phyloP scores from a whole-genome alignment of 2,113 vertebrate genomes.

The Bubo scandiacus region DNA sequence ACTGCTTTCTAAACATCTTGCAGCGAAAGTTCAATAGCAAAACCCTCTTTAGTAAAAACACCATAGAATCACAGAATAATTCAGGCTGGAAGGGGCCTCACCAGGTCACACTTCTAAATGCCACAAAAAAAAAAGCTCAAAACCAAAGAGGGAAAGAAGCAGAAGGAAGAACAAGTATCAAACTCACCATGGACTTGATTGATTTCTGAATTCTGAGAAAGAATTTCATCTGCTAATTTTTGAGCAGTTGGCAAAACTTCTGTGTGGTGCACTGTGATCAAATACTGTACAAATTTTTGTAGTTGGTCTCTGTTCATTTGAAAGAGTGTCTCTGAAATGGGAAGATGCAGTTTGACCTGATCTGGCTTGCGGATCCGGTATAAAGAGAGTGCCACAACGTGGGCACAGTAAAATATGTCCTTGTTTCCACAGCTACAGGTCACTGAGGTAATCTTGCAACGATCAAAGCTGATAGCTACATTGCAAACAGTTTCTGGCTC shows the following conservation, averaged over 20 bases:
- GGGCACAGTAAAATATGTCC: slow-evolving; percentile 99
- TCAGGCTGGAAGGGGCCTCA: background rate
- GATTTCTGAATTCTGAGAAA: slow-evolving; percentile 98
- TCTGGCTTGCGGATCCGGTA: slow-evolving; percentile 98
- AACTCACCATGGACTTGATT: slow-evolving; percentile 98
- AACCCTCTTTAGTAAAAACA: background rate
- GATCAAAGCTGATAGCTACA: slow-evolving; percentile 99
- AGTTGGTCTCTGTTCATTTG: slow-evolving; percentile 99
- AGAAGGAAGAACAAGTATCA: background rate
- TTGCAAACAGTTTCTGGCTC: slow-evolving; percentile 95
- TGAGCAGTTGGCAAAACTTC: slow-evolving; percentile 98
- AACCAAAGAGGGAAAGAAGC: background rate
- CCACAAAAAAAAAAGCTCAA: background rate
- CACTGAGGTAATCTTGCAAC: slow-evolving; percentile 99
- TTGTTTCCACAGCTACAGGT: slow-evolving; percentile 99
- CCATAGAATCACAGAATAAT: background rate
- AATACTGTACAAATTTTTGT: slow-evolving; percentile 99
- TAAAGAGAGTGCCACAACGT: slow-evolving; percentile 96
- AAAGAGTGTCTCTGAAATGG: slow-evolving; percentile 98
- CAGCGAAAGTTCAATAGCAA: background rate
- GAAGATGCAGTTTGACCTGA: slow-evolving; percentile 98
- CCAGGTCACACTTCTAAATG: background rate
- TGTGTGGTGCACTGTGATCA: slow-evolving; percentile 98
- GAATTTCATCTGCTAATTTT: slow-evolving; percentile 97
- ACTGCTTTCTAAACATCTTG: background rate